phyloP scores from a whole-genome alignment of 2,797 vertebrate species.

The Coracias cyanogaster region DNA sequence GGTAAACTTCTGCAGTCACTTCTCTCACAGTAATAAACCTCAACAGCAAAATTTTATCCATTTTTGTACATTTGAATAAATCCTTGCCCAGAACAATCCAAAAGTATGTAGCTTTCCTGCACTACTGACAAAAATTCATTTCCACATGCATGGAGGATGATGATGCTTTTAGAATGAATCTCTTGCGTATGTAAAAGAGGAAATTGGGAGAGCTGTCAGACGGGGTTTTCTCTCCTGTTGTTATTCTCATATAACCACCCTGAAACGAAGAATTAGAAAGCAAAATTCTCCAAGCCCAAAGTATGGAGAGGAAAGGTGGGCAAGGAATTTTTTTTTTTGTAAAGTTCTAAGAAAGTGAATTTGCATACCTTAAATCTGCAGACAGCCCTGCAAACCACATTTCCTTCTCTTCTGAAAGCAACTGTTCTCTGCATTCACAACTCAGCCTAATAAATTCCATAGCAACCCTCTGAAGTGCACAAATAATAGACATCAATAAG shows the following conservation, averaged over 20 bases:
- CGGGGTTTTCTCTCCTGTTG: not conserved
- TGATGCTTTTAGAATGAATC: not conserved
- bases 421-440: not conserved
- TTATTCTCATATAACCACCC: not conserved
- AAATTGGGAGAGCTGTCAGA: not conserved
- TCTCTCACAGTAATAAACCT: not conserved
- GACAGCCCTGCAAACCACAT: not conserved
- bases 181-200: not conserved
- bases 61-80: not conserved
- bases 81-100: not conserved
- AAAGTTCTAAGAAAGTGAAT: not conserved
- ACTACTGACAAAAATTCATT: not conserved
- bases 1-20: not conserved
- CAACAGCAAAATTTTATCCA: not conserved
- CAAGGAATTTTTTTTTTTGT: not conserved
- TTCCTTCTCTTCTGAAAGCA: not conserved
- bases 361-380: not conserved
- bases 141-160: not conserved
- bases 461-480: not conserved
- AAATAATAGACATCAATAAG: not conserved
- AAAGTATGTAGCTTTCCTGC: not conserved
- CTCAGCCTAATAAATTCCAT: not conserved
- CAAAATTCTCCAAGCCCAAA: not conserved
- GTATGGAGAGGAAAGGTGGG: not conserved
- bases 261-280: not conserved